phyloP scores from a whole-genome alignment of 92 coral and sea anemone genomes.

The Micromussa lordhowensis region DNA sequence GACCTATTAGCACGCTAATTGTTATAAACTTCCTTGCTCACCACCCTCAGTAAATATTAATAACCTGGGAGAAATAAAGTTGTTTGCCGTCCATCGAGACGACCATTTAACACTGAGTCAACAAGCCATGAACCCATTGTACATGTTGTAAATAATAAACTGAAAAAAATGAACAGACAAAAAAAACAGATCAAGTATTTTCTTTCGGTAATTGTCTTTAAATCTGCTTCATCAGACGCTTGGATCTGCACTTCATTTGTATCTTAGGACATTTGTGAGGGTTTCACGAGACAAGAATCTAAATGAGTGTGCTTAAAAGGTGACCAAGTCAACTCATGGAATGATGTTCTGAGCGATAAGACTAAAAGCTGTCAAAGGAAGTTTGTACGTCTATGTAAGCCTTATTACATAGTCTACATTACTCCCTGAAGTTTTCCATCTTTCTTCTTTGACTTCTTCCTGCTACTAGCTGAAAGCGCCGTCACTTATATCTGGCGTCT shows the following conservation, averaged over 20 bases:
- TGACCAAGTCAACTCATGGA: background rate
- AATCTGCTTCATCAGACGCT: background rate
- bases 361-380: background rate
- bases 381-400: background rate
- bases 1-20: background rate
- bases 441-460: too few species aligned
- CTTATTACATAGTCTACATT: too few species aligned
- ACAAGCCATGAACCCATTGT: background rate
- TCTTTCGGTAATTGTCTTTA: background rate
- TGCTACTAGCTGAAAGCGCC: too few species aligned
- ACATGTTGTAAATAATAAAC: conserved; percentile 3
- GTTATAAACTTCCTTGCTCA: background rate
- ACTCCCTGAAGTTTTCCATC: too few species aligned
- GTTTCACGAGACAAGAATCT: background rate
- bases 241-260: background rate
- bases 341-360: background rate
- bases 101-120: background rate
- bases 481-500: too few species aligned
- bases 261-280: background rate
- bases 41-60: background rate
- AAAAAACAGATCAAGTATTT: background rate
- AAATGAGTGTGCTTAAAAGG: background rate
- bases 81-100: conserved; percentile 5
- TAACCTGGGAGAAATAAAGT: background rate
- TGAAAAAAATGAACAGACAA: background rate